Evolutionary conservation across 2,888 invertebrate genomes (phyloP).

Genomic region (Alviniconcha strummeri): DNA sequence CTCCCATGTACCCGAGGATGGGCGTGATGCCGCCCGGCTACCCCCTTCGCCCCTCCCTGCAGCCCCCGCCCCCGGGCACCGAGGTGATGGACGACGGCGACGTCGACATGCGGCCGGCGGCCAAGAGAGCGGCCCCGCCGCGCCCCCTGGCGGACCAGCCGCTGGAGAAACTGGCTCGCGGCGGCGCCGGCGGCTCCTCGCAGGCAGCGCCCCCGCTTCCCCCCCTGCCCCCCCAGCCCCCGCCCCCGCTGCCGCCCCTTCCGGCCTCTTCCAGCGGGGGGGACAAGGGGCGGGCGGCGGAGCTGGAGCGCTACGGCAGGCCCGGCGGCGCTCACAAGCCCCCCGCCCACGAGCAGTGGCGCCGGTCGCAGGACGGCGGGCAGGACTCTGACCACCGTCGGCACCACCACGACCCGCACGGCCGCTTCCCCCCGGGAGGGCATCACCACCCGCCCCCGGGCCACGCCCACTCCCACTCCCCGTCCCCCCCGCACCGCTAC

Average conservation of each 20-base stretch:
- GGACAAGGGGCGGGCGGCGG: neutral
- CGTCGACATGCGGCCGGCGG: conserved; percentile 29
- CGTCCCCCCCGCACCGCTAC: neutral
- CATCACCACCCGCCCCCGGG: neutral
- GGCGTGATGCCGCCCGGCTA: conserved; percentile 37
- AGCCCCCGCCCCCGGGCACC: conserved; percentile 52
- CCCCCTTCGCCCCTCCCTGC: conserved; percentile 42
- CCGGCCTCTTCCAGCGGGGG: neutral
- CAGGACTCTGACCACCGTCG: conserved; percentile 20
- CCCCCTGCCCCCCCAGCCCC: conserved; percentile 33
- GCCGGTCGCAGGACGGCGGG: neutral
- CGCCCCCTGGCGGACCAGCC: conserved; percentile 6
- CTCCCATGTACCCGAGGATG: conserved; percentile 16
- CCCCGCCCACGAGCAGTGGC: neutral
- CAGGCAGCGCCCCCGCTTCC: conserved; percentile 21
- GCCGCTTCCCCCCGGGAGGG: neutral
- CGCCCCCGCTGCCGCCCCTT: conserved; percentile 15
- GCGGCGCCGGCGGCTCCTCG: conserved; percentile 12
- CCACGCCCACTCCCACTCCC: conserved; percentile 1
- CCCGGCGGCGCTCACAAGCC: neutral
- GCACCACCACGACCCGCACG: conserved; percentile 20
- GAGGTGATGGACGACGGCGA: conserved; percentile 37
- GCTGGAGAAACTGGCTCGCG: conserved; percentile 11
- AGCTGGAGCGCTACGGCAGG: neutral
- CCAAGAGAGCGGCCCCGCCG: neutral